Evolutionary conservation across 2,797 vertebrate species (phyloP).

Genomic region (Danio tinwini): DNA sequence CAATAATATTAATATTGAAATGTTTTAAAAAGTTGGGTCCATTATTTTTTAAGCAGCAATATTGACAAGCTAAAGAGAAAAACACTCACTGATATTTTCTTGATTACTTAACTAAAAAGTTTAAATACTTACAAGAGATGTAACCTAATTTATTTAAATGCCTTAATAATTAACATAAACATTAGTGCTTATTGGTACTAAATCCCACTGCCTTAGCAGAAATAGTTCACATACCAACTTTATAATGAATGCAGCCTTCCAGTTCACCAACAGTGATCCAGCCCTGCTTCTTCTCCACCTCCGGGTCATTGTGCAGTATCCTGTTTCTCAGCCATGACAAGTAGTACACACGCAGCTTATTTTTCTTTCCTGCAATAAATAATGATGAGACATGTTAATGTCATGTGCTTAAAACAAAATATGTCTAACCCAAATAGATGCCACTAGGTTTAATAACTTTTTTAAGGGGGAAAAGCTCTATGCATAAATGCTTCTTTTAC

Average conservation of each 20-base stretch:
- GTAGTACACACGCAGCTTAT: constrained; percentile 96
- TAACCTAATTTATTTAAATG: not conserved
- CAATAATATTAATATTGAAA: too few relatives aligned
- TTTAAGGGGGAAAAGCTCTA: not conserved
- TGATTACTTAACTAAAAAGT: not conserved
- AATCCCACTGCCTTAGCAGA: not conserved
- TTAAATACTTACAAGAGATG: not conserved
- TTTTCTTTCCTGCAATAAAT: constrained; percentile 88
- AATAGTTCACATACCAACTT: constrained; percentile 87
- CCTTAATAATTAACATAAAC: not conserved
- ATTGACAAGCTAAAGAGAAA: not conserved
- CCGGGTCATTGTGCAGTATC: constrained; percentile 97
- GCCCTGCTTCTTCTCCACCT: constrained; percentile 98
- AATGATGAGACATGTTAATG: constrained; percentile 4
- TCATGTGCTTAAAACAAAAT: too few relatives aligned
- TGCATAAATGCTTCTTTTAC: too few relatives aligned
- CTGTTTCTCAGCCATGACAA: constrained; percentile 97
- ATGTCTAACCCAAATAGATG: constrained; percentile 7
- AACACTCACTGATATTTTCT: not conserved
- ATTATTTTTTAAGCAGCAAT: not conserved
- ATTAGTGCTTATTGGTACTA: not conserved
- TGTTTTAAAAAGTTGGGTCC: too few relatives aligned
- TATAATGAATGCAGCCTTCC: constrained; percentile 98
- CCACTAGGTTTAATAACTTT: not conserved
- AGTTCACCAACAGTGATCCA: constrained; percentile 97